Percentiles rank a stretch among this genome's conserved stretches.
Evolutionary conservation across 2,113 vertebrate genomes (phyloP).

Genomic region (Brachypodius melanocephalos): DNA sequence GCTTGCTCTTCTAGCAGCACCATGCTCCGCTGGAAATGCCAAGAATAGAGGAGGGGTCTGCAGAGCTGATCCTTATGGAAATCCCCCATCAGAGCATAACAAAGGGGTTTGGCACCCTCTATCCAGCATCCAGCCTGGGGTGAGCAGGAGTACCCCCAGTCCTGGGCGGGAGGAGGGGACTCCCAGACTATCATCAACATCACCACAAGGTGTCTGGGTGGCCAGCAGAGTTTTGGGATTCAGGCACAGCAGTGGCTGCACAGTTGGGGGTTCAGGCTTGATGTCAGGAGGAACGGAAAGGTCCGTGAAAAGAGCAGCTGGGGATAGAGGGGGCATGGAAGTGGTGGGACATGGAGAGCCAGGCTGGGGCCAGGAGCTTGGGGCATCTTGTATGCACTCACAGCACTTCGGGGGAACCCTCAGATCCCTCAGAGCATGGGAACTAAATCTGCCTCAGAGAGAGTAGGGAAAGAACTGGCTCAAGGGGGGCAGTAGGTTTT

Average conservation of each 20-base stretch:
- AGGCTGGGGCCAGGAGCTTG: neutral
- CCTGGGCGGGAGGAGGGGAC: neutral
- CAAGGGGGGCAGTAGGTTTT: neutral
- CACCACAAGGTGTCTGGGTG: neutral
- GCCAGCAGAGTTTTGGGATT: neutral
- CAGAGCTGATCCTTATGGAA: neutral
- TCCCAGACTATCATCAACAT: neutral
- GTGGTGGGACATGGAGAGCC: neutral
- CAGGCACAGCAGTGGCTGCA: neutral
- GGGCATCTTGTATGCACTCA: neutral
- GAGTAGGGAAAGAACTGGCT: neutral
- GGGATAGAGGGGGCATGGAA: neutral
- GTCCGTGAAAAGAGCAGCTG: neutral
- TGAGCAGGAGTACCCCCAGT: neutral
- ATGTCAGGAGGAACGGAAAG: neutral
- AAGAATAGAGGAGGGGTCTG: neutral
- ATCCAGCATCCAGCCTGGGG: neutral
- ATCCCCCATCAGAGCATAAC: rapidly evolving
- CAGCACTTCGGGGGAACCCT: neutral
- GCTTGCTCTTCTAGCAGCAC: neutral
- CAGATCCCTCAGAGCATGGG: neutral
- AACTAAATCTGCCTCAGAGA: neutral
- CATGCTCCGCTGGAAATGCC: rapidly evolving
- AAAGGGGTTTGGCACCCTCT: neutral
- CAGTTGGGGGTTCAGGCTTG: neutral